Evolutionary conservation across 2,888 invertebrate genomes (phyloP), one percentile per base, ranked within the genome.

Genomic region (Rosalia funebris): DNA sequence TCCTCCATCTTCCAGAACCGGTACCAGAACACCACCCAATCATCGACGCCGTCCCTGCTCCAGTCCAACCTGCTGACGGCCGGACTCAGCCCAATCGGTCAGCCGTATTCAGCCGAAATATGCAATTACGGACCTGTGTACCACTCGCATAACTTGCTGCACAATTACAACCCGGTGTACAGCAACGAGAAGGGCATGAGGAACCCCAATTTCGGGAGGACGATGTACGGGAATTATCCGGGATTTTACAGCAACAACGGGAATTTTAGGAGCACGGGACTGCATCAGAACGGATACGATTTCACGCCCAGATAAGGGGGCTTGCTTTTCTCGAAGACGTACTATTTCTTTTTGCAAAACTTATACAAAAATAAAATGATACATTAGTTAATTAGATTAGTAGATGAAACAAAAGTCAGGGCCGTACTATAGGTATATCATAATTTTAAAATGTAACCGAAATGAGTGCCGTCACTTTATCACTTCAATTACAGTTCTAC

Each of bases 121-220:
- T 88, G 88, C 79, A 85, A 87, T 42, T 89, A 89, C 77, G 88
- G 89, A 0, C 89, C 89, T 31, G 83, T 89, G 1, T 89, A 89
- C 75, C 87, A 87, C 84, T 66, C 75, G 5, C 87, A 86, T 65
- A 81, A 80, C 62, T 63, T 81, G 37, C 60, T 80, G 19, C 82
- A 82, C 62, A 81, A 79, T 57, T 82, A 82, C 68, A 81, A 81
- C 59, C 63, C 79, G 1, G 79, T 80, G 11, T 80, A 80, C 60
- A 74, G 71, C 55, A 76, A 75, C 58, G 80, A 80, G 14, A 80
- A 80, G 59, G 68, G 69, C 1, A 75, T 78, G 71, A 68, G 81
- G 42, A 62, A 68, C 1, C 66, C 75, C 10, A 77, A 76, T 69
- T 80, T 79, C 57, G 74, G 75, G 0, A 62, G 79, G 15, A 71